Base-by-base conservation (phyloP, 1,140 invertebrate species). In the Halyomorpha halys region DNA sequence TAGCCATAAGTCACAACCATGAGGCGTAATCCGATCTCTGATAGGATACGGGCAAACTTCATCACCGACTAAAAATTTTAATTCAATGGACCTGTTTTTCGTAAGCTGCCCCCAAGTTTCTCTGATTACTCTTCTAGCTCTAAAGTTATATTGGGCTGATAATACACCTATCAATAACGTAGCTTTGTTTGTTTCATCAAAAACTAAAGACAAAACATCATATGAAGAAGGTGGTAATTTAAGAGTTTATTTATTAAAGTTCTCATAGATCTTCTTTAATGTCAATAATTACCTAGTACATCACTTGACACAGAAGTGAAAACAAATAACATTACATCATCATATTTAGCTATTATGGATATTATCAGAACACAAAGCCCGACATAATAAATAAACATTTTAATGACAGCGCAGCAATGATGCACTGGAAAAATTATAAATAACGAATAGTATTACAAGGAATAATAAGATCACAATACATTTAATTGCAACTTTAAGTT, bases 61-160 rank as follows among this genome's bases (percentile, higher is more conserved):
- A 23, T 21, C 23, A 9, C 53, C 53, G 2, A 56, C 18, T 13
- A 56, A 25, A 56, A 56, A 56, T 23, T 56, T 56, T 5, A 56
- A 16, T 25, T 56, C 23, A 23, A 56, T 56, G 18, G 53, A 56
- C 14, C 23, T 56, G 23, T 56, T 56, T 56, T 25, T 56, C 1
- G 15, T 16, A 5, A 56, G 23, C 23, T 56, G 18, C 6, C 53
- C 53, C 53, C 53, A 56, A 56, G 53, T 56, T 56, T 56, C 53
- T 56, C 53, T 56, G 1, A 56, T 56, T 5, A 23, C 53, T 25
- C 27, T 56, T 6, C 53, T 21, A 11, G 53, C 53, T 16, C 53
- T 19, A 56, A 25, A 21, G 18, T 56, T 56, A 23, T 19, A 56
- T 15, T 21, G 53, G 2, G 53, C 53, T 25, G 53, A 56, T 3